These are phyloP conservation scores for Choloepus didactylus DNA, from an alignment of 2,797 vertebrate genomes.

Conservation along the genomic window DNA sequence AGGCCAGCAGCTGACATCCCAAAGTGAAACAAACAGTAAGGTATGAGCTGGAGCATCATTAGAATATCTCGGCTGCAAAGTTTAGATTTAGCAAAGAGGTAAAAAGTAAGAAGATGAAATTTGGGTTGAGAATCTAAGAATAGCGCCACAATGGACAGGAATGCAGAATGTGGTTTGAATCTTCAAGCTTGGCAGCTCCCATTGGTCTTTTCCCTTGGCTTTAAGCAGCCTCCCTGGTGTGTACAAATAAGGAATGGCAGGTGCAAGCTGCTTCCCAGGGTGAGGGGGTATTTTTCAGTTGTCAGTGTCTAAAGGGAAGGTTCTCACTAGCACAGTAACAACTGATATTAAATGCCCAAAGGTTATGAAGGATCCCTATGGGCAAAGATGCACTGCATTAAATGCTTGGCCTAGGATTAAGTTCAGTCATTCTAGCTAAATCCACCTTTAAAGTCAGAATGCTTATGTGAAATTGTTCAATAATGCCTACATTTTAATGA, in stretches of 20 bases:
- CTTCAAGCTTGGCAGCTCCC: neutral
- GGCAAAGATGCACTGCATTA: conserved; percentile 13
- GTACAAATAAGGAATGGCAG: conserved; percentile 35
- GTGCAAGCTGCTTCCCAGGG: neutral
- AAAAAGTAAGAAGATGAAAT: neutral
- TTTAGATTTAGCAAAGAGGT: neutral
- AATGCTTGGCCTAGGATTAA: conserved; percentile 34
- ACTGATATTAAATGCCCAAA: conserved; percentile 16
- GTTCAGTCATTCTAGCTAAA: neutral
- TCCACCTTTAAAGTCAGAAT: neutral
- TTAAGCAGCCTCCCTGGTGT: neutral
- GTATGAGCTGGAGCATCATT: neutral
- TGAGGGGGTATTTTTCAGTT: neutral
- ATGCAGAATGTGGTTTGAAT: neutral
- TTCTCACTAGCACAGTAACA: conserved; percentile 18
- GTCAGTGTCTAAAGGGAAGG: neutral
- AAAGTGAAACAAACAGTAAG: neutral
- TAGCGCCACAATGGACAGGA: neutral
- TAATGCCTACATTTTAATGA: neutral
- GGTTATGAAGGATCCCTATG: neutral
- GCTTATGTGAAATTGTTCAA: neutral
- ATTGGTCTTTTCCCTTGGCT: neutral
- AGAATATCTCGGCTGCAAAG: neutral
- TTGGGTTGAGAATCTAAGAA: neutral
- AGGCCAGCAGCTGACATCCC: neutral